Evolutionary conservation across 1,140 invertebrate species (phyloP).

Genomic region (Odontomachus brunneus): DNA sequence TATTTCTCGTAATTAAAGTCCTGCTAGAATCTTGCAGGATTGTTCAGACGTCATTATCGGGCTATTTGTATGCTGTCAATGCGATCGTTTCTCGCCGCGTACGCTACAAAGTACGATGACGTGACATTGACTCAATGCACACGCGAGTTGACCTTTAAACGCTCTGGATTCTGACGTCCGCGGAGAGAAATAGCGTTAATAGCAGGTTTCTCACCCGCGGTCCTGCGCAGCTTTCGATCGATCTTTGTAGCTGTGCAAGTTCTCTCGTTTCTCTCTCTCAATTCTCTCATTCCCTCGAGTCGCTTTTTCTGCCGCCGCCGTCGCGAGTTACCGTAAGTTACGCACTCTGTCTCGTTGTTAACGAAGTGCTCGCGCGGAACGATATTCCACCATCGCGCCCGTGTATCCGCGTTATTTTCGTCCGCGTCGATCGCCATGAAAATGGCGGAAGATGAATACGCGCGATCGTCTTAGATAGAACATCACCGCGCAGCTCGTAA

Average conservation of each 20-base stretch:
- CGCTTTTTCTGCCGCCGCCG: background rate
- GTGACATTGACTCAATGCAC: slow-evolving; percentile 19
- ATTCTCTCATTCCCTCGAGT: no score
- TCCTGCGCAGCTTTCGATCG: background rate
- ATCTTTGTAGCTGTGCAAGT: background rate
- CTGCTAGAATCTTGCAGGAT: no score
- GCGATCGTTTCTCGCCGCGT: background rate
- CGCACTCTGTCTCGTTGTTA: background rate
- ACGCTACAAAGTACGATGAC: slow-evolving; percentile 8
- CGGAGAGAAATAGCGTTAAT: background rate
- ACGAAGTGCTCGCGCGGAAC: no score
- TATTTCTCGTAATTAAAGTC: no score
- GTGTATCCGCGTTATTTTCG: slow-evolving; percentile 22
- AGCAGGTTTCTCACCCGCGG: background rate
- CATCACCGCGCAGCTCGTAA: background rate
- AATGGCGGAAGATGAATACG: slow-evolving; percentile 15
- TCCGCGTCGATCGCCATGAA: no score
- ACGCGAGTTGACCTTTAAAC: background rate
- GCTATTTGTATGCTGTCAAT: background rate
- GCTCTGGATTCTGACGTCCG: background rate
- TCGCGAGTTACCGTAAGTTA: background rate
- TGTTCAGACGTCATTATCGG: no score
- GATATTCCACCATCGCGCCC: no score
- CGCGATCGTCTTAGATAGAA: slow-evolving; percentile 13
- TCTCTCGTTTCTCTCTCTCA: background rate